Evolutionary conservation across 2,888 invertebrate genomes (phyloP).

Genomic region (Epistrophe grossulariae): DNA sequence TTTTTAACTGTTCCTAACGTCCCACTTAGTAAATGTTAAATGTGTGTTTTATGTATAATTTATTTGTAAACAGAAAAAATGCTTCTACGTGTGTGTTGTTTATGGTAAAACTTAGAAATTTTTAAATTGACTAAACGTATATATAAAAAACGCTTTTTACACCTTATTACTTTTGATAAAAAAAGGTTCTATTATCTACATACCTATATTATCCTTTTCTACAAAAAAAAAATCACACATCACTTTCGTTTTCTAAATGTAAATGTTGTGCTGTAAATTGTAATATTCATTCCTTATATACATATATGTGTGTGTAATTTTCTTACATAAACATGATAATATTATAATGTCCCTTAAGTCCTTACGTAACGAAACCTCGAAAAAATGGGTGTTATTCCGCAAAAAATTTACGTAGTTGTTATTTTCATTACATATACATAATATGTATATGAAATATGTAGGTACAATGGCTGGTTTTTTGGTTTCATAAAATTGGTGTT

Average conservation of each 20-base stretch:
- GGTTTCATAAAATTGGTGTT: too few species aligned
- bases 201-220: neutral
- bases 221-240: constrained; percentile 43
- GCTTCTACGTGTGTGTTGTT: constrained; percentile 67
- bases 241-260: constrained; percentile 44
- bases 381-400: neutral
- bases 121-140: neutral
- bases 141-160: constrained; percentile 30
- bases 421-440: neutral
- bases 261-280: constrained; percentile 33
- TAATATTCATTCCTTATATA: constrained; percentile 23
- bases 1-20: constrained; percentile 38
- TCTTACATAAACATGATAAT: constrained; percentile 1
- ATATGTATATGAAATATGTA: neutral
- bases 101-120: constrained; percentile 44
- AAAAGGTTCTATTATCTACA: constrained; percentile 20
- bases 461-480: neutral
- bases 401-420: neutral
- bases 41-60: constrained; percentile 61
- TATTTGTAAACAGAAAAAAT: constrained; percentile 52
- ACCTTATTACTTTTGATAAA: neutral
- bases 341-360: neutral
- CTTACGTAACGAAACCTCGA: constrained; percentile 8
- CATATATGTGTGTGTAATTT: constrained; percentile 13
- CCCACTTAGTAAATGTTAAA: constrained; percentile 61